A percentile compares a stretch with the other conserved stretches of the same genome.
Conservation (phyloP, 1,140 invertebrate species). For the Cataglyphis hispanica region DNA sequence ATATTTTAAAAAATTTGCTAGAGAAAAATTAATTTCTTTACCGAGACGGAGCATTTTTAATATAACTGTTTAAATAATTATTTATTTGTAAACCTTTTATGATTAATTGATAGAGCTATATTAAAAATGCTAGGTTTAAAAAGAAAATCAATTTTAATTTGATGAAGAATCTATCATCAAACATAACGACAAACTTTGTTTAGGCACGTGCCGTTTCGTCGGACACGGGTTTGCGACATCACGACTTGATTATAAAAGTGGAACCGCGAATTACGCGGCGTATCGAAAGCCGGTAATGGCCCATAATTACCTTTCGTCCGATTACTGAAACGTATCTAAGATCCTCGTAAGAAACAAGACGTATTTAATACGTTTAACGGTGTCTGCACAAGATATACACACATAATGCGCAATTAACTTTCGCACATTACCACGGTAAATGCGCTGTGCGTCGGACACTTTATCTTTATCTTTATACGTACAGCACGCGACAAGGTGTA, state of each 20-base stretch:
- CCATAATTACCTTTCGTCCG: constrained; percentile 20
- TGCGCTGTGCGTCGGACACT: background rate
- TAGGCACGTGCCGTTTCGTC: background rate
- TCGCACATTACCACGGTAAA: background rate
- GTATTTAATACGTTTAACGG: background rate
- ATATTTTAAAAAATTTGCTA: no score
- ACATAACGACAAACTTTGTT: background rate
- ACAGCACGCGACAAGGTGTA: background rate
- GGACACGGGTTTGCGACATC: constrained; percentile 16
- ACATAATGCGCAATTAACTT: constrained; percentile 21
- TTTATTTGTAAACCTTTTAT: no score
- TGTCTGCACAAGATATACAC: background rate
- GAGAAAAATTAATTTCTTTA: no score
- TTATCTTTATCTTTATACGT: background rate
- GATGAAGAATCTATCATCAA: background rate
- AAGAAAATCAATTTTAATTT: background rate
- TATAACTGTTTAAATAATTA: no score
- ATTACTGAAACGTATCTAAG: constrained; percentile 22
- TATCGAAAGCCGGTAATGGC: background rate
- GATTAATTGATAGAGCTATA: no score
- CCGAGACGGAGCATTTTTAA: no score
- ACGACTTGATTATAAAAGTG: constrained; percentile 21
- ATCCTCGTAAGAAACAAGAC: background rate
- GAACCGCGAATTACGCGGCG: background rate
- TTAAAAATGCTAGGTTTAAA: background rate